These are phyloP conservation scores for Leptoclinus maculatus DNA, from an alignment of 2,797 vertebrate species.

Conservation along the genomic window DNA sequence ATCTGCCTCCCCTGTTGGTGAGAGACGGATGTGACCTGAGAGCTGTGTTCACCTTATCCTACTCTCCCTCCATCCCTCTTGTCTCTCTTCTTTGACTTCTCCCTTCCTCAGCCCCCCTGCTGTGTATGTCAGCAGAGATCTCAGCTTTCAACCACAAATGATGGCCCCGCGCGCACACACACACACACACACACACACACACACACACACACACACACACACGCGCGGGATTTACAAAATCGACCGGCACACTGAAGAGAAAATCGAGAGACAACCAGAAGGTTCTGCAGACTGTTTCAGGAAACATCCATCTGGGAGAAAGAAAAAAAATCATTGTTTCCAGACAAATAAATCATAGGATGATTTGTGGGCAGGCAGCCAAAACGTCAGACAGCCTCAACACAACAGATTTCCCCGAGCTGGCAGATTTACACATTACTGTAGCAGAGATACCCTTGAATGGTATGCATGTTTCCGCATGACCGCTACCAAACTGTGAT, in stretches of 20 bases:
- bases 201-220: conserved; percentile 1
- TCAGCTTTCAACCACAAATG: conserved; percentile 63
- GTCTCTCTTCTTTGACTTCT: conserved; percentile 38
- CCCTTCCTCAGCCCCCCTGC: conserved; percentile 31
- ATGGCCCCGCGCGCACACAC: conserved; percentile 14
- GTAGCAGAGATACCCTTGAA: conserved; percentile 30
- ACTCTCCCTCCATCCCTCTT: conserved; percentile 21
- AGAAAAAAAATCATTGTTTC: conserved; percentile 38
- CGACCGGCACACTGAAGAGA: conserved; percentile 27
- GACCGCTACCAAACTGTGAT: conserved; percentile 34
- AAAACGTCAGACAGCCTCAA: conserved; percentile 49
- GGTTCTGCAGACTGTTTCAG: conserved; percentile 65
- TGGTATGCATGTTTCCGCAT: conserved; percentile 16
- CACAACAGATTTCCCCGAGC: conserved; percentile 39
- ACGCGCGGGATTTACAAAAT: conserved; percentile 30
- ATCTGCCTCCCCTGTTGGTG: conserved; percentile 41
- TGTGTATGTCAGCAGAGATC: conserved; percentile 57
- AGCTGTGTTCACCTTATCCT: conserved; percentile 63
- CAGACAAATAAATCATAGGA: conserved; percentile 60
- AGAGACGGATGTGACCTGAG: conserved; percentile 71
- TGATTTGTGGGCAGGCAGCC: conserved; percentile 40
- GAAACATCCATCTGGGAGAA: conserved; percentile 63
- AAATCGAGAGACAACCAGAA: conserved; percentile 57
- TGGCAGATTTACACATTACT: conserved; percentile 43
- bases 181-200: conserved; percentile 6